phyloP scores from a whole-genome alignment of 2,113 vertebrate species.

The Phylloscopus trochilus region DNA sequence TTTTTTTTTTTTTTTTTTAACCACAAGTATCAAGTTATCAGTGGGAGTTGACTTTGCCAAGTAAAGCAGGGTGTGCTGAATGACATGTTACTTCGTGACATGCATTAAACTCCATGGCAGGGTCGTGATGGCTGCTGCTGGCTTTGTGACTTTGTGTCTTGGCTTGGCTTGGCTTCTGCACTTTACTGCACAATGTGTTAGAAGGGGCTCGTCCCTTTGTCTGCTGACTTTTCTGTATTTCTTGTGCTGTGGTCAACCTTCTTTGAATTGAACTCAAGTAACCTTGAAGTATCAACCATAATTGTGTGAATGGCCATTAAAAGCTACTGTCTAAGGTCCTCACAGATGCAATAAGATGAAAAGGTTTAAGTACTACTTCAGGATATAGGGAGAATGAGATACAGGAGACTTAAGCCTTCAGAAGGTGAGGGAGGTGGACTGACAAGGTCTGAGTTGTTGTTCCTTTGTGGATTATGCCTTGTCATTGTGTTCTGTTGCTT shows the following conservation, averaged over 20 bases:
- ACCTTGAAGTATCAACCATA: neutral
- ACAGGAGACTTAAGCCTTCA: neutral
- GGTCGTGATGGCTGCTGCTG: neutral
- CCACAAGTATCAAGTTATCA: neutral
- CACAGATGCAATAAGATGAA: neutral
- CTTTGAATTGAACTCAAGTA: neutral
- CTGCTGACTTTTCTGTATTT: neutral
- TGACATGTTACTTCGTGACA: neutral
- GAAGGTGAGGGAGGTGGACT: neutral
- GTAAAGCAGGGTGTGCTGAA: neutral
- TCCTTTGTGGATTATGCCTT: neutral
- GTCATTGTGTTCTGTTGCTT: neutral
- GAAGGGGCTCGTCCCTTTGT: neutral
- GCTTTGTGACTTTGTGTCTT: neutral
- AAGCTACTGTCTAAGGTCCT: neutral
- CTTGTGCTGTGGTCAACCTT: neutral
- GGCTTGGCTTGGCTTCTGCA: neutral
- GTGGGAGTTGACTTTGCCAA: neutral
- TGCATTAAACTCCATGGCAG: neutral
- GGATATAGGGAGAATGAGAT: neutral
- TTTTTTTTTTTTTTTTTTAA: neutral
- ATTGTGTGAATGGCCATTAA: neutral
- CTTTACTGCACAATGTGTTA: neutral
- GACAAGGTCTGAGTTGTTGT: neutral
- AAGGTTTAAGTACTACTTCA: neutral